A percentile compares a stretch with the other conserved stretches of the same genome.
phyloP scores from a whole-genome alignment of 2,113 vertebrate species.

The Xiphophorus hellerii region DNA sequence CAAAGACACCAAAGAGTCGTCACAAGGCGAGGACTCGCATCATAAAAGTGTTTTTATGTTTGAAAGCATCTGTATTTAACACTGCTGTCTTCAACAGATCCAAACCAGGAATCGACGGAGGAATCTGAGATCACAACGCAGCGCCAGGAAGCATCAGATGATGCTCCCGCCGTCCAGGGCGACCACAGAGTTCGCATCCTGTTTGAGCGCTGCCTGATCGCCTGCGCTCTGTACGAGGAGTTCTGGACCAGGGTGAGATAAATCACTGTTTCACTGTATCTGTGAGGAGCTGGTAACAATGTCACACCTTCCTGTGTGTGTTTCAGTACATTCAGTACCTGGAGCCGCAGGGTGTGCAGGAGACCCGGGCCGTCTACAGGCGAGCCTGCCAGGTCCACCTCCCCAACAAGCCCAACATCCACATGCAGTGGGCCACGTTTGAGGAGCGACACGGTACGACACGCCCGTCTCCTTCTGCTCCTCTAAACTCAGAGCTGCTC shows the following conservation, averaged over 20 bases:
- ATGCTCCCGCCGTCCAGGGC: constrained; percentile 17
- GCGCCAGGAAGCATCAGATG: constrained; percentile 32
- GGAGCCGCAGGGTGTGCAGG: constrained; percentile 77
- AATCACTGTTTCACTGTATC: background rate
- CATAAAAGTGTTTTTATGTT: background rate
- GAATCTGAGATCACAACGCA: constrained; percentile 37
- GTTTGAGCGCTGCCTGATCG: constrained; percentile 87
- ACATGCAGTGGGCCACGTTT: constrained; percentile 86
- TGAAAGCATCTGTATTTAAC: background rate
- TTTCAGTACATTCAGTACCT: constrained; percentile 84
- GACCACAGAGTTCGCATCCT: constrained; percentile 81
- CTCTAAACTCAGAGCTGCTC: background rate
- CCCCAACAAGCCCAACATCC: constrained; percentile 82
- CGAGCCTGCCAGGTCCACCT: constrained; percentile 86
- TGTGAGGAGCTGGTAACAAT: background rate
- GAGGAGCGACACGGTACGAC: constrained; percentile 86
- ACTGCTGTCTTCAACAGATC: constrained; percentile 25
- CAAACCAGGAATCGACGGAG: constrained; percentile 40
- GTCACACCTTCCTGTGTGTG: constrained; percentile 23
- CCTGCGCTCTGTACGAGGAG: constrained; percentile 88
- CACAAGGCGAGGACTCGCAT: constrained; percentile 29
- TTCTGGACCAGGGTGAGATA: constrained; percentile 85
- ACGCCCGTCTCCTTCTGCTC: background rate
- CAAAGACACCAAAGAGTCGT: constrained; percentile 38
- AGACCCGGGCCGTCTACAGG: constrained; percentile 78